Evolutionary conservation across 2,888 invertebrate genomes (phyloP).

Genomic region (Taphrorychus bicolor): DNA sequence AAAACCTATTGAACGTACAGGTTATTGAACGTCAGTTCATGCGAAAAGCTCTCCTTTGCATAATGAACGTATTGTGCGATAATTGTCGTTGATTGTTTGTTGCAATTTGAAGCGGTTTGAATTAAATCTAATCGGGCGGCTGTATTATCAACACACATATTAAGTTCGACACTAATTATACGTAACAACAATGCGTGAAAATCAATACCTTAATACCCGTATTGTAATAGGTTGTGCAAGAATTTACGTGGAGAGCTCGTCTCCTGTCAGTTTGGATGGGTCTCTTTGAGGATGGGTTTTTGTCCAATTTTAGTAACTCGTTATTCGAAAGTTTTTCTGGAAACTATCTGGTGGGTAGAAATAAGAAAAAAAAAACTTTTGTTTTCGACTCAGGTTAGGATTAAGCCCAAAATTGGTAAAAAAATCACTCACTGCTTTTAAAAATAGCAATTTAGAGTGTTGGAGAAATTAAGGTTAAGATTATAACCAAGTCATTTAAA

Average conservation of each 20-base stretch:
- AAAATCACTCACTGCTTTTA: no score
- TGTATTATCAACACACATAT: slow-evolving; percentile 7
- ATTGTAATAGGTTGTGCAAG: neutral
- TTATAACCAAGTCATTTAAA: no score
- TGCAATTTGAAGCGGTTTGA: slow-evolving; percentile 6
- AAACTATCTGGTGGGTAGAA: no score
- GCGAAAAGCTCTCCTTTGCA: slow-evolving; percentile 9
- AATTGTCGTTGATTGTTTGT: slow-evolving; percentile 7
- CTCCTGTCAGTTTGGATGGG: no score
- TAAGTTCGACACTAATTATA: slow-evolving; percentile 7
- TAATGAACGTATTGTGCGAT: slow-evolving; percentile 9
- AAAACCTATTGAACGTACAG: neutral
- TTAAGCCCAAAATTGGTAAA: no score
- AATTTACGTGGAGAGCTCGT: neutral
- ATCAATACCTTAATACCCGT: neutral
- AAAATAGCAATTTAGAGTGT: no score
- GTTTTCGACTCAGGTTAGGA: no score
- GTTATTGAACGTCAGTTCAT: slow-evolving; percentile 3
- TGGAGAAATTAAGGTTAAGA: no score
- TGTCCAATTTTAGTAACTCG: no score
- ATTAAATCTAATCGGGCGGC: slow-evolving; percentile 7
- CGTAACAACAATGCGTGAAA: slow-evolving; percentile 4
- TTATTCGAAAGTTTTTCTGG: no score
- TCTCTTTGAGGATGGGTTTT: neutral
- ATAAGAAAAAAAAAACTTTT: no score